Base-by-base conservation (phyloP, 2,113 vertebrate genomes). In the Hippocampus comes region DNA sequence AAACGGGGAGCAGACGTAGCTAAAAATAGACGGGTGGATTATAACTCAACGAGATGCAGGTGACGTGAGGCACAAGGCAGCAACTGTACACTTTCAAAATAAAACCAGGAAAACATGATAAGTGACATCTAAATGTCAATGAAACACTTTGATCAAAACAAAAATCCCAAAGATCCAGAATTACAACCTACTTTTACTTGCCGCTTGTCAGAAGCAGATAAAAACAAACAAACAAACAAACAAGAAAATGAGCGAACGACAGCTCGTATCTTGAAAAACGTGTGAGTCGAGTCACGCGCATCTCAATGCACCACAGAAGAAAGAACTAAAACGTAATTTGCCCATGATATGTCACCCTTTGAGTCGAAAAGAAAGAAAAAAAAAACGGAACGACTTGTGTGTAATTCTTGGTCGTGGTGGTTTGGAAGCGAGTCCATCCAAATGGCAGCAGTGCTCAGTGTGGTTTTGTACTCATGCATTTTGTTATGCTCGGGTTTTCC, bases 381-480 rank as follows among this genome's bases (percentile, higher is more conserved):
- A 9, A 43, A 23, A 9, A 18, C 9, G 11, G 17, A 25, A 60
- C 57, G 18, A 17, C 25, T 60, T 38, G 34, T 38, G 34, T 46
- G 17, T 60, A 17, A 15, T 60, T 60, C 57, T 61, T 34, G 27
- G 34, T 8, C 11, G 2, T 46, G 21, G 63, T 65, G 63, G 63
- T 46, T 65, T 23, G 63, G 42, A 65, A 43, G 10, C 21, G 42
- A 43, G 14, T 5, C 0, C 5, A 15, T 7, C 42, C 21, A 64
- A 64, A 64, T 15, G 38, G 38, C 34, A 23, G 9, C 18, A 42
- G 15, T 64, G 63, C 41, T 43, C 21, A 23, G n/a, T 65, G 63
- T 23, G 63, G 63, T 65, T 61, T 65, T 48, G 41, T 46, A 65
- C 63, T 46, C 21, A 46, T 65, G 41, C 12, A n/a, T 65, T 65